Evolutionary conservation across 2,888 invertebrate species (phyloP).

Genomic region (Hemaris fuciformis): DNA sequence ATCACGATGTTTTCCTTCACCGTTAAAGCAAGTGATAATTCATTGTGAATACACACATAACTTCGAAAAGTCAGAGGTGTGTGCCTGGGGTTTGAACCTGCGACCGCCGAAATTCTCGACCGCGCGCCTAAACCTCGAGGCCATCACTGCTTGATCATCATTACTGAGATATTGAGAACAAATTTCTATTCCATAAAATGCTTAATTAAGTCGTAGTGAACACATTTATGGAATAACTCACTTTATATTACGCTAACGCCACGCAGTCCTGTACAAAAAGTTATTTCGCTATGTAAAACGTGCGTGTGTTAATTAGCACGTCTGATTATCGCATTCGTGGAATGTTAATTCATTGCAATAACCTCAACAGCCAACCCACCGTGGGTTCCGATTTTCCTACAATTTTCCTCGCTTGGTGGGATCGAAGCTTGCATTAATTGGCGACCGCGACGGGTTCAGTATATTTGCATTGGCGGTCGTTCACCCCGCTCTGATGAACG

Average conservation of each 20-base stretch:
- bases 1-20: no score
- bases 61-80: no score
- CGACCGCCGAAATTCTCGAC: no score
- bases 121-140: no score
- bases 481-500: constrained; percentile 40
- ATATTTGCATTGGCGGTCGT: constrained; percentile 62
- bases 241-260: background rate
- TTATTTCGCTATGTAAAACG: background rate
- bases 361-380: background rate
- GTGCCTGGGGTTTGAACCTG: no score
- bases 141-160: no score
- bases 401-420: constrained; percentile 34
- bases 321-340: background rate
- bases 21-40: no score
- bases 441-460: constrained; percentile 44
- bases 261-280: background rate
- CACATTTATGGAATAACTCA: background rate
- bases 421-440: constrained; percentile 43
- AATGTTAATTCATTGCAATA: constrained; percentile 4
- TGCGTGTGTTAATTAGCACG: background rate
- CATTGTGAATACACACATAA: no score
- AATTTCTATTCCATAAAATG: background rate
- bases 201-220: background rate
- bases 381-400: constrained; percentile 31
- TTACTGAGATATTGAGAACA: background rate